Base-by-base conservation (phyloP, 2,888 invertebrate species). In the Spodoptera littoralis region DNA sequence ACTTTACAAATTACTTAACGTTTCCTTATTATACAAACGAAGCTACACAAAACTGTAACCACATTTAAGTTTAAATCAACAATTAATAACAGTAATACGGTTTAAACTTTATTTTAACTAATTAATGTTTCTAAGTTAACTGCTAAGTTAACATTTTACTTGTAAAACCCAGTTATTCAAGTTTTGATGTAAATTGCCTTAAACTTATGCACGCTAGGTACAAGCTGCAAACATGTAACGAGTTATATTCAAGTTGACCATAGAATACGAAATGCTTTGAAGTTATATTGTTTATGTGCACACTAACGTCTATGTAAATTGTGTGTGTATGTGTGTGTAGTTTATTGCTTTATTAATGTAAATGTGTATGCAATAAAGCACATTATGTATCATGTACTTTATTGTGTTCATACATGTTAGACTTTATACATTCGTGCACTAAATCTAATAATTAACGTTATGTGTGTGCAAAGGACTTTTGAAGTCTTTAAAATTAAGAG, bases 81-180 rank as follows among this genome's bases (percentile, higher is more conserved):
- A 51, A 59, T 42, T 46, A 56, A 49, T 11, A 11, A 52, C 12
- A 45, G 11, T 42, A 12, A 11, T 9, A 22, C 41, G 46, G 18
- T 11, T 8, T 41, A 1, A 64, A 63, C 51, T 67, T 70, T 55
- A 63, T 73, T 69, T 53, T 12, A n/a, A 60, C 76, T 65, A 75
- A 73, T 75, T 73, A 75, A 63, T 66, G 60, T 76, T 70, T 30
- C 18, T 22, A 61, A 59, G 58, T 67, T 36, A 75, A 71, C 47
- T 47, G 44, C 46, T 49, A 66, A 73, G 53, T 68, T 54, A 55
- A 59, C 49, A 60, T 71, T 77, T 67, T 52, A 73, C 60, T 77
- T 71, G 62, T 63, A 77, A 70, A 68, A 59, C 55, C 30, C 53
- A 65, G 69, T 72, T 72, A 66, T 63, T 53, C 30, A 65, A 77